phyloP scores from a whole-genome alignment of 2,888 invertebrate genomes.

The Pristionchus entomophagus region DNA sequence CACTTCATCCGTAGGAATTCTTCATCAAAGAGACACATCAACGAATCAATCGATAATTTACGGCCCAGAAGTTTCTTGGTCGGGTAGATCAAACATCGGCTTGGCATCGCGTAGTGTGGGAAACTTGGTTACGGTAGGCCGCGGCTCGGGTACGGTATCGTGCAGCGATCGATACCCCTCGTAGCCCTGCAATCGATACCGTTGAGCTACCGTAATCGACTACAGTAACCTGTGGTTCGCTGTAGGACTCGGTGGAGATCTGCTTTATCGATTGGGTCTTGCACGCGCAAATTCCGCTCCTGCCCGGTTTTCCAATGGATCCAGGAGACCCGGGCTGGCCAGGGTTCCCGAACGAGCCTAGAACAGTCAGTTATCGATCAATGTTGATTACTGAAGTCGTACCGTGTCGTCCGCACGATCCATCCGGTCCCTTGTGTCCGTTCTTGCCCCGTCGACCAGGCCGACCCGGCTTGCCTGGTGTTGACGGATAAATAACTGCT shows the following conservation, averaged over 20 bases:
- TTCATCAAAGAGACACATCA: conserved; percentile 31
- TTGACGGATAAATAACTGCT: too few relatives aligned
- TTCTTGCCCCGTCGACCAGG: conserved; percentile 3
- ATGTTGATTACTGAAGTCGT: background rate
- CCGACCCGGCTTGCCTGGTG: background rate
- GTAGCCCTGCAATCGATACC: background rate
- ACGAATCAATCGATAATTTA: conserved; percentile 32
- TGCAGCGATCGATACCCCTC: background rate
- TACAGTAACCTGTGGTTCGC: background rate
- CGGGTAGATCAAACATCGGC: background rate
- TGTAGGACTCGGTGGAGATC: background rate
- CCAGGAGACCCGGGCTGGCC: background rate
- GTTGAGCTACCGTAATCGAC: background rate
- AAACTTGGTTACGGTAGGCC: background rate
- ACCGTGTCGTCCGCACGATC: background rate
- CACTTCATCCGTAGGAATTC: background rate
- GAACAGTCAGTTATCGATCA: background rate
- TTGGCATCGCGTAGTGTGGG: background rate
- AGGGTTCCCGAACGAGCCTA: background rate
- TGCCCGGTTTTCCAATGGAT: background rate
- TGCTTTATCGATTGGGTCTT: conserved; percentile 24
- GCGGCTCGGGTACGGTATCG: background rate
- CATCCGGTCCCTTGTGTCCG: conserved; percentile 16
- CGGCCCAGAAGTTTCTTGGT: background rate
- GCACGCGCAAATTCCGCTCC: background rate